These are phyloP conservation scores for Apamea epomidion DNA, from an alignment of 2,888 invertebrate genomes.

Conservation along the genomic window DNA sequence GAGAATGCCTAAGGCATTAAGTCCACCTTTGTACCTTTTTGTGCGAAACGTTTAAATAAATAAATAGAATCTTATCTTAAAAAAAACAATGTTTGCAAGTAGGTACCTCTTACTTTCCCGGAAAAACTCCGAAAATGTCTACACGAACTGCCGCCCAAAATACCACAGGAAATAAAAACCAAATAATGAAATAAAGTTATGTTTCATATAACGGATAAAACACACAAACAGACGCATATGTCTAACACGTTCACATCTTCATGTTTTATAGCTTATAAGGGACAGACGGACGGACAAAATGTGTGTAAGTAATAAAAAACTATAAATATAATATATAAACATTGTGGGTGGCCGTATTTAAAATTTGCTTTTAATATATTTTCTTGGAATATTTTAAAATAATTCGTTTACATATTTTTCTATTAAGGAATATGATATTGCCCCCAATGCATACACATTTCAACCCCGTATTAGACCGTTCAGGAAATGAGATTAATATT, in stretches of 20 bases:
- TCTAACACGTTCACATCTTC: constrained; percentile 49
- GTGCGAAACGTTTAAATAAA: too few relatives aligned
- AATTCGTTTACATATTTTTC: neutral
- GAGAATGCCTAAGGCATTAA: too few relatives aligned
- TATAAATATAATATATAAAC: constrained; percentile 51
- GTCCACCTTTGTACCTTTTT: too few relatives aligned
- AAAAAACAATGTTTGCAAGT: too few relatives aligned
- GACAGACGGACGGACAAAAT: constrained; percentile 49
- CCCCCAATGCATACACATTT: too few relatives aligned
- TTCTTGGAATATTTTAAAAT: constrained; percentile 55
- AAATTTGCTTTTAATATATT: constrained; percentile 24
- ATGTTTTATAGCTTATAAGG: constrained; percentile 59
- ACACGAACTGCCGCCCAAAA: constrained; percentile 19
- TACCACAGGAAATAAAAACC: constrained; percentile 50
- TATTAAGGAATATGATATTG: neutral
- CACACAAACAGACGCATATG: constrained; percentile 61
- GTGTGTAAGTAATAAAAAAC: constrained; percentile 59
- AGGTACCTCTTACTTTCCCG: neutral
- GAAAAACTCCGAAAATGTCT: neutral
- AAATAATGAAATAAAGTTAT: constrained; percentile 54
- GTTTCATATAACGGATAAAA: constrained; percentile 39
- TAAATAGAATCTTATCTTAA: too few relatives aligned
- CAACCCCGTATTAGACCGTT: too few relatives aligned
- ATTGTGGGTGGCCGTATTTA: constrained; percentile 58
- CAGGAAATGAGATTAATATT: too few relatives aligned